Conservation (phyloP, 2,113 vertebrate species). For the Rhinichthys klamathensis region DNA sequence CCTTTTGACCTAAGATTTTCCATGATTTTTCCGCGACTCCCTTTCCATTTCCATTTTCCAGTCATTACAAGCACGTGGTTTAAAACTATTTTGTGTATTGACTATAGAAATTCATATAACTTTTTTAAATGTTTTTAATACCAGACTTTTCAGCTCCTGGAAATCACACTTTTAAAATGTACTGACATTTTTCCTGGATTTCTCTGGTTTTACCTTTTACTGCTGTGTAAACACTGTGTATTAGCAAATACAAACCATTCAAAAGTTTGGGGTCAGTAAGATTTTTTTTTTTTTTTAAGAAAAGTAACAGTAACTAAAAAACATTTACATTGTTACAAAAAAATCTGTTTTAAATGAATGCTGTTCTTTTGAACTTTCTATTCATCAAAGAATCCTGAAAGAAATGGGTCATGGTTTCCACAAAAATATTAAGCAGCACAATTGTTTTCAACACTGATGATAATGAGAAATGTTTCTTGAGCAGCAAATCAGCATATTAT, state of each 20-base stretch:
- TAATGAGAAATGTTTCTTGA: not conserved
- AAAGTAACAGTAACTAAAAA: not conserved
- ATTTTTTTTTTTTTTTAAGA: not conserved
- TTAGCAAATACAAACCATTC: no score
- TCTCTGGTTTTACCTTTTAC: no score
- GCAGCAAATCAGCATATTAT: not conserved
- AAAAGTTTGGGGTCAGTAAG: not conserved
- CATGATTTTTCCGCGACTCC: not conserved
- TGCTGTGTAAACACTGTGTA: no score
- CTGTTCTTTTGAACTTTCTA: not conserved
- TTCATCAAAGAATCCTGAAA: not conserved
- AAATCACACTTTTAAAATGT: not conserved
- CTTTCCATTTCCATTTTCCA: not conserved
- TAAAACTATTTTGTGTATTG: not conserved
- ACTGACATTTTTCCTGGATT: not conserved
- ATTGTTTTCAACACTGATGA: not conserved
- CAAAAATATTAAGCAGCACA: not conserved
- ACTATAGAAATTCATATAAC: not conserved
- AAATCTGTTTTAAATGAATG: not conserved
- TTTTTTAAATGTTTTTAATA: not conserved
- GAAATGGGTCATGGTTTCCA: not conserved
- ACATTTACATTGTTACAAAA: not conserved
- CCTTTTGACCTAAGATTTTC: not conserved
- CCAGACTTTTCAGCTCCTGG: not conserved
- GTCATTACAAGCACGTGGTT: not conserved